Conservation (phyloP, 2,888 invertebrate species). For the Miltochrista miniata region DNA sequence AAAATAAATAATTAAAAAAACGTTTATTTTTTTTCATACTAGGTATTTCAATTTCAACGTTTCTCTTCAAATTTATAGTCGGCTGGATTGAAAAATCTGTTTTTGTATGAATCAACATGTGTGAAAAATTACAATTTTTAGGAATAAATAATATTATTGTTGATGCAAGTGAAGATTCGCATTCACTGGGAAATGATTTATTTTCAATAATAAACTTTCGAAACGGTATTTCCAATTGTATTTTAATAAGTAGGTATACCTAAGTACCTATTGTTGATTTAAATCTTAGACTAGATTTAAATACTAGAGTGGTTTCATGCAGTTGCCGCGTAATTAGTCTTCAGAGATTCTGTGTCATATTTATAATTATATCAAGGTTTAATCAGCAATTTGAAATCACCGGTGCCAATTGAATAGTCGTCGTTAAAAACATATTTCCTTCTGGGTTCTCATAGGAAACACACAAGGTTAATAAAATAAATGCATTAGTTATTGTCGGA, state of each 20-base stretch:
- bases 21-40: too few species aligned
- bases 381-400: neutral
- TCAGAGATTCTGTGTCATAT: neutral
- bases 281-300: too few species aligned
- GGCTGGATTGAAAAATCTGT: too few species aligned
- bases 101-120: too few species aligned
- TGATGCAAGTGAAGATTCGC: neutral
- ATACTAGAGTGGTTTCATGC: neutral
- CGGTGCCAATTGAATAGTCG: conserved; percentile 1
- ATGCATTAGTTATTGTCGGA: conserved; percentile 10
- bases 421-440: conserved; percentile 17
- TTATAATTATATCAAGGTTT: neutral
- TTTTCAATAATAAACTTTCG: neutral
- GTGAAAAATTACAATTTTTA: too few species aligned
- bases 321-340: neutral
- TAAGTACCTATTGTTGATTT: neutral
- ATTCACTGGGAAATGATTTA: neutral
- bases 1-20: too few species aligned
- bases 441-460: conserved; percentile 25
- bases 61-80: too few species aligned
- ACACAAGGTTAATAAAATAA: conserved; percentile 34
- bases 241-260: neutral
- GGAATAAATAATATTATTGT: neutral
- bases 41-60: too few species aligned
- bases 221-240: neutral